Percentiles rank a stretch among this genome's conserved stretches.
These are phyloP conservation scores for Steinernema khuongi DNA, from an alignment of 1,140 invertebrate species.

Conservation along the genomic window DNA sequence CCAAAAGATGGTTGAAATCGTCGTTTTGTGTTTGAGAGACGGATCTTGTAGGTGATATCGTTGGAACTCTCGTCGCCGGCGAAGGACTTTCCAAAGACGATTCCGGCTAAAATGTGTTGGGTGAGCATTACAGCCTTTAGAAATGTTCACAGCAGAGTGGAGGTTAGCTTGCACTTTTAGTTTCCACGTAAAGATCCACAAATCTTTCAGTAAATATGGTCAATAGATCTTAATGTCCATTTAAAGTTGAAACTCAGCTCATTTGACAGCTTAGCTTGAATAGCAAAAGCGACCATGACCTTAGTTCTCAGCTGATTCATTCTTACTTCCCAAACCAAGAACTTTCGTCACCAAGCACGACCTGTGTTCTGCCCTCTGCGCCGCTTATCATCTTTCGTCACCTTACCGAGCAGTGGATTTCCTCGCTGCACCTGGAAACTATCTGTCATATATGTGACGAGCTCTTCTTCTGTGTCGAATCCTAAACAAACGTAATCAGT, in stretches of 20 bases:
- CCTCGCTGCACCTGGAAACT: conserved; percentile 34
- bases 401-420: conserved; percentile 36
- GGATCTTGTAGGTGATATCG: conserved; percentile 36
- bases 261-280: too few species aligned
- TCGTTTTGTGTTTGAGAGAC: conserved; percentile 41
- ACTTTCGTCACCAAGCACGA: not conserved
- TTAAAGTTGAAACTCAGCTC: too few species aligned
- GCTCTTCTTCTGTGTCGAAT: conserved; percentile 26
- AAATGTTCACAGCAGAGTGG: too few species aligned
- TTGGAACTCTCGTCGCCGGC: conserved; percentile 7
- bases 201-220: too few species aligned
- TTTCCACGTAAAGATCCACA: too few species aligned
- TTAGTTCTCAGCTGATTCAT: too few species aligned
- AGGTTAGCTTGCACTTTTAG: too few species aligned
- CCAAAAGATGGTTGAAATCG: conserved; percentile 11
- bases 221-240: too few species aligned
- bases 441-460: conserved; percentile 24
- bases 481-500: conserved; percentile 16
- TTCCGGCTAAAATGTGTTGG: conserved; percentile 29
- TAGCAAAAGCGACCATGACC: too few species aligned
- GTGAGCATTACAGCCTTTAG: too few species aligned
- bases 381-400: not conserved
- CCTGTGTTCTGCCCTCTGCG: not conserved
- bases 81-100: conserved; percentile 40
- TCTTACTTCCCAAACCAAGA: not conserved